Evolutionary conservation across 2,797 vertebrate genomes (phyloP).

Genomic region (Myoxocephalus aenaeus): DNA sequence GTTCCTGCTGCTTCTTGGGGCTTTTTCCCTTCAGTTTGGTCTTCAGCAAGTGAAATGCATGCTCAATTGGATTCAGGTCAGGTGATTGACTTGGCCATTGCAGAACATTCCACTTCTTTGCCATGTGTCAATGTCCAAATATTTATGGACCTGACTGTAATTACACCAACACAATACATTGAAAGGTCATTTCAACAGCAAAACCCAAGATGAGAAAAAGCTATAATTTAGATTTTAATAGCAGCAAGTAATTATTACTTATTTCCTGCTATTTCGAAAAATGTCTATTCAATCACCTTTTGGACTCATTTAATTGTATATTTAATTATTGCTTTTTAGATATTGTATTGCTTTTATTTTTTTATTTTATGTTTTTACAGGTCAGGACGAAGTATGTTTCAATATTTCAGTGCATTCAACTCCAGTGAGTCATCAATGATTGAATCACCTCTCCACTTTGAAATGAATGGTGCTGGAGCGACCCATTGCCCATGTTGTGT

Average conservation of each 20-base stretch:
- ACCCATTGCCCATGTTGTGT: not conserved
- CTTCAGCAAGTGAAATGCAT: no score
- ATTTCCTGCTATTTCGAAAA: not conserved
- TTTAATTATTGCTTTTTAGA: not conserved
- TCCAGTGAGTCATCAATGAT: slow-evolving; percentile 15
- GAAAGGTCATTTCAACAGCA: not conserved
- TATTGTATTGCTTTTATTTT: not conserved
- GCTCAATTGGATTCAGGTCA: no score
- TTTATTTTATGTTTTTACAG: not conserved
- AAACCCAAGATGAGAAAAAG: not conserved
- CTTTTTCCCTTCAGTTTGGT: no score
- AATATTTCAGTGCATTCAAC: slow-evolving; percentile 5
- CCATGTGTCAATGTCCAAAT: no score
- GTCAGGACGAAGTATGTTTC: not conserved
- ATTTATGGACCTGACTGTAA: no score
- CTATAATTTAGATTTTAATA: not conserved
- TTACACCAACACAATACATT: not conserved
- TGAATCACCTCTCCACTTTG: slow-evolving; percentile 10
- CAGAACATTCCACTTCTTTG: no score
- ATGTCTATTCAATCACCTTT: not conserved
- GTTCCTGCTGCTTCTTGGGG: no score
- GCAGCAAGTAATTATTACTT: not conserved
- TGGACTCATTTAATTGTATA: not conserved
- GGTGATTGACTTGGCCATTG: no score
- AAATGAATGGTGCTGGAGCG: slow-evolving; percentile 16